These are phyloP conservation scores for Premnoplex brunnescens DNA, from an alignment of 2,797 vertebrate species.

Conservation along the genomic window DNA sequence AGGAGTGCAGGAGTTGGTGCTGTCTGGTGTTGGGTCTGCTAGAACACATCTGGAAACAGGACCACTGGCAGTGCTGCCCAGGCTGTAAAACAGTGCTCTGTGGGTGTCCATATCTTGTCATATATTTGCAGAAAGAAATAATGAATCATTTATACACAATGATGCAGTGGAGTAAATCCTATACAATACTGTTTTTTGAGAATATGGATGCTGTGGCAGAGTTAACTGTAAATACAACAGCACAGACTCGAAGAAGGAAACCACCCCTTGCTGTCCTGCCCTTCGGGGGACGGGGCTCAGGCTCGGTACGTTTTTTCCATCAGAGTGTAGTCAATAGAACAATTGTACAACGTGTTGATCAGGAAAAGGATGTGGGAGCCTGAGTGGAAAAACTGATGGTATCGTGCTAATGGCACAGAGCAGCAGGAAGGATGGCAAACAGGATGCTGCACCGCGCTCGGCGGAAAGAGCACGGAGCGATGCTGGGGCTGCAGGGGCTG, in stretches of 20 bases:
- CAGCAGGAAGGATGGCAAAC: conserved; percentile 31
- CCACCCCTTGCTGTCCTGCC: not conserved
- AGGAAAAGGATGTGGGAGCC: conserved; percentile 40
- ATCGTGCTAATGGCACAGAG: not conserved
- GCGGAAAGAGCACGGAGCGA: fast-evolving
- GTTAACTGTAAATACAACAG: not conserved
- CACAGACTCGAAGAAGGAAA: not conserved
- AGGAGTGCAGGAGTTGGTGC: not conserved
- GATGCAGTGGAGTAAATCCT: not conserved
- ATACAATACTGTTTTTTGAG: not conserved
- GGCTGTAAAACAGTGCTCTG: not conserved
- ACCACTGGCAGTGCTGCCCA: not conserved
- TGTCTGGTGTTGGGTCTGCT: not conserved
- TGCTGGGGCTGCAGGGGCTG: not conserved
- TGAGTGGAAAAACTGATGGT: conserved; percentile 20
- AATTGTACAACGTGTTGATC: not conserved
- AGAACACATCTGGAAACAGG: fast-evolving
- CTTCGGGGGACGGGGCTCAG: fast-evolving
- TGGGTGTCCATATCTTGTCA: not conserved
- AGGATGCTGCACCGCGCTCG: not conserved
- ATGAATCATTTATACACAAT: fast-evolving
- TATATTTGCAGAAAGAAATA: not conserved
- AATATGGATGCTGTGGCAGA: not conserved
- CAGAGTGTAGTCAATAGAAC: not conserved
- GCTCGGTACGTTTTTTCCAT: not conserved